Conservation (phyloP, 2,113 vertebrate species). For the Loxodonta africana region DNA sequence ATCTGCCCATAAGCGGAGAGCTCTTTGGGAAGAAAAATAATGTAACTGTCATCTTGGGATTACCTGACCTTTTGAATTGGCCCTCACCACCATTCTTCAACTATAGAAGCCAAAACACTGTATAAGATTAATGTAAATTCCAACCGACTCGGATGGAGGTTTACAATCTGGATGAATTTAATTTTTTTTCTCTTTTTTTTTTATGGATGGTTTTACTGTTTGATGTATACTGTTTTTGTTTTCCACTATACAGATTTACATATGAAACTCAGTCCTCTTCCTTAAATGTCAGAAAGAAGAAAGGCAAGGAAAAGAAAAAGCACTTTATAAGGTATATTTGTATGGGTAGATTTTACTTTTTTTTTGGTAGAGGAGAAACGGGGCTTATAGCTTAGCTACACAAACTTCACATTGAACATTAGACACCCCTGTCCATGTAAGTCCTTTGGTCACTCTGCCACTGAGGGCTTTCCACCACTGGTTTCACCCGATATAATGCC, state of each 20-base stretch:
- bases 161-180: background rate
- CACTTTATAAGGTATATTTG: background rate
- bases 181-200: no score
- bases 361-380: background rate
- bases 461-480: background rate
- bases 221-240: background rate
- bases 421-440: background rate
- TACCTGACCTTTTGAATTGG: background rate
- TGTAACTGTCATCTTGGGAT: background rate
- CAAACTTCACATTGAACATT: background rate
- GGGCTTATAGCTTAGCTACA: background rate
- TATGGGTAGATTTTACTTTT: background rate
- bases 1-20: background rate
- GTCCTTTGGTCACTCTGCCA: rapidly evolving
- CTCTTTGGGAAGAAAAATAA: background rate
- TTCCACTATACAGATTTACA: background rate
- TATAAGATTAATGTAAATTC: background rate
- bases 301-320: slow-evolving; percentile 14
- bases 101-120: background rate
- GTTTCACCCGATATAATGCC: background rate
- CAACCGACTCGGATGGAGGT: background rate
- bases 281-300: slow-evolving; percentile 13
- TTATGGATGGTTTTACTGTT: background rate
- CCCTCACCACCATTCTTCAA: rapidly evolving
- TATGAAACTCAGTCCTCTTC: background rate